Base-by-base conservation (phyloP, 2,888 invertebrate species). In the Callimorpha dominula region DNA sequence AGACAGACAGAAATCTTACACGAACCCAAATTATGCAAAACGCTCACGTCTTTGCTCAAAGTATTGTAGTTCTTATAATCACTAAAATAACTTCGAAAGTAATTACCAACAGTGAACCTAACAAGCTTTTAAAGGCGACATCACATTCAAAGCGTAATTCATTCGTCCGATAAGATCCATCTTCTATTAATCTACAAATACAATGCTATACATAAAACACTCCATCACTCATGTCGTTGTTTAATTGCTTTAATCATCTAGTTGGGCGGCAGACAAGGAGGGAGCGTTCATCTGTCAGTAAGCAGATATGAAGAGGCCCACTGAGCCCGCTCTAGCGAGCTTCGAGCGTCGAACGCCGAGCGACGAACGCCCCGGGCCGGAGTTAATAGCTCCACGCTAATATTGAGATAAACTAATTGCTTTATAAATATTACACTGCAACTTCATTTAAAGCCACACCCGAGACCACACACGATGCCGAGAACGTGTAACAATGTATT, bases 341-440 rank as follows among this genome's bases (percentile, higher is more conserved):
- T 43, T 65, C 70, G 66, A 12, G 73, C 71, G 43, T 50, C 15
- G 65, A 73, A 73, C 70, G 70, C 72, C 57, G 72, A 65, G 76
- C 72, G 65, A 73, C 72, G 70, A 76, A 75, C 79, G 78, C 82
- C 80, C 82, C 79, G 75, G 85, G 86, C 86, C 75, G 82, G 84
- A 85, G 88, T 87, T 92, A 91, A 92, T 90, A 86, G 88, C 85
- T 87, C 83, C 81, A 83, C 85, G 87, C 87, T 91, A 90, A 89
- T 91, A 89, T 87, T 86, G 83, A 91, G 92, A 92, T 93, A 92
- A 93, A 92, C 89, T 91, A 90, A 92, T 92, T 89, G 90, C 89
- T 91, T 89, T 90, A 89, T 91, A 91, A 91, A 91, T 90, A 90
- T 90, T 88, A 88, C 86, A 87, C 86, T 83, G 84, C 88, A 87